Conservation (phyloP, 1,140 invertebrate genomes). For the Armadillidium nasatum region DNA sequence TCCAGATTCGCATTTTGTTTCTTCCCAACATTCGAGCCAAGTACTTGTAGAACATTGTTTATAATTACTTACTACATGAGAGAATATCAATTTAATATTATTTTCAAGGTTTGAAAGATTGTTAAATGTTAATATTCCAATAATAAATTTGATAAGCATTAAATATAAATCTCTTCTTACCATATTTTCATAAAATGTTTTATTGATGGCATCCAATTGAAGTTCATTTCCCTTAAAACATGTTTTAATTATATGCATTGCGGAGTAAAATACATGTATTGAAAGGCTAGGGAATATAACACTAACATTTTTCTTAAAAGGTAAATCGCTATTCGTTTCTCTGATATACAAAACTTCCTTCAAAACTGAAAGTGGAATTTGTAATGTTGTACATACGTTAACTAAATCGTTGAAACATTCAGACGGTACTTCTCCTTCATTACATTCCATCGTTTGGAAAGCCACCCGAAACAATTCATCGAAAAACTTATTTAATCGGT, state of each 20-base stretch:
- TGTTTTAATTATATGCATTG: background rate
- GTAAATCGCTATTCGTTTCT: background rate
- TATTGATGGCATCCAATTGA: background rate
- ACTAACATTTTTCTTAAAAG: background rate
- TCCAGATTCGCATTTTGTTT: background rate
- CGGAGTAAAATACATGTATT: background rate
- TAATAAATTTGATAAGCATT: background rate
- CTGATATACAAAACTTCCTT: background rate
- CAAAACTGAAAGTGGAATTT: background rate
- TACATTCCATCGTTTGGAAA: background rate
- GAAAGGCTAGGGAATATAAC: background rate
- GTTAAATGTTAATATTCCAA: conserved; percentile 3
- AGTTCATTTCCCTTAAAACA: background rate
- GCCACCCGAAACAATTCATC: background rate
- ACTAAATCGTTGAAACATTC: background rate
- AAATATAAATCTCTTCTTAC: background rate
- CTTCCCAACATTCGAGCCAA: background rate
- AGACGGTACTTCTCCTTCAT: background rate
- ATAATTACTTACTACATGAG: background rate
- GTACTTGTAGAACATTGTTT: background rate
- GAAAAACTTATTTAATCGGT: background rate
- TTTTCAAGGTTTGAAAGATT: background rate
- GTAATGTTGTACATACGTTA: background rate
- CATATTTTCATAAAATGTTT: background rate
- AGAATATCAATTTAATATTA: background rate